Percentiles rank a stretch among this genome's conserved stretches.
These are phyloP conservation scores for Bibio marci DNA, from an alignment of 2,888 invertebrate species.

Conservation along the genomic window DNA sequence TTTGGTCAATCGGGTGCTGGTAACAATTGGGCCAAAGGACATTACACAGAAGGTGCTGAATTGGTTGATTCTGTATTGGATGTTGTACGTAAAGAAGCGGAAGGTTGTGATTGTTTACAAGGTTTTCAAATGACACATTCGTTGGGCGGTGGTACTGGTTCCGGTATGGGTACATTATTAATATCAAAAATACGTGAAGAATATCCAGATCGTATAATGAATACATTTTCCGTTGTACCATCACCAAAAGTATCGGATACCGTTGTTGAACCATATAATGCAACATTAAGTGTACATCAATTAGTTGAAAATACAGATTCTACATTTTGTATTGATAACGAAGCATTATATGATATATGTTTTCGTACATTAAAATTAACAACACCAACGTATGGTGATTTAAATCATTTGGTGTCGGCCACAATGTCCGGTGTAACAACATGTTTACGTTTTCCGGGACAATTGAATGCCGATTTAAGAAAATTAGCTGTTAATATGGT, in stretches of 20 bases:
- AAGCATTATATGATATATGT: slow-evolving; percentile 89
- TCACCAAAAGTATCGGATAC: too few relatives aligned
- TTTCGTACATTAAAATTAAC: slow-evolving; percentile 76
- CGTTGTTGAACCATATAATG: slow-evolving; percentile 67
- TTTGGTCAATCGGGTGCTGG: too few relatives aligned
- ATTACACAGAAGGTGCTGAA: slow-evolving; percentile 86
- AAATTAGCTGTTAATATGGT: slow-evolving; percentile 95
- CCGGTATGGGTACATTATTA: too few relatives aligned
- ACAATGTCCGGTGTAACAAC: too few relatives aligned
- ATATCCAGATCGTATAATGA: slow-evolving; percentile 77
- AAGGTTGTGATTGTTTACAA: slow-evolving; percentile 81
- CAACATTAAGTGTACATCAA: slow-evolving; percentile 75
- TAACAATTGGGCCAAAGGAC: slow-evolving; percentile 86
- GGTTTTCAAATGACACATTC: slow-evolving; percentile 73
- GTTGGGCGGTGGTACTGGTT: slow-evolving; percentile 63
- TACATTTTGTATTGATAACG: slow-evolving; percentile 83
- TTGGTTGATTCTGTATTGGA: too few relatives aligned
- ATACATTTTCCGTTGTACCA: slow-evolving; percentile 67
- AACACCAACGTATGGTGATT: slow-evolving; percentile 81
- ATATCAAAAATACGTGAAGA: slow-evolving; percentile 79
- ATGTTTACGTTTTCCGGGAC: too few relatives aligned
- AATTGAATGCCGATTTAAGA: too few relatives aligned
- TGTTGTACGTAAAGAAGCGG: slow-evolving; percentile 71
- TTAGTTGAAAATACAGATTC: slow-evolving; percentile 82
- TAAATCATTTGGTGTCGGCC: too few relatives aligned